Base-by-base conservation (phyloP, 1,140 invertebrate genomes). In the Parasteatoda tepidariorum region DNA sequence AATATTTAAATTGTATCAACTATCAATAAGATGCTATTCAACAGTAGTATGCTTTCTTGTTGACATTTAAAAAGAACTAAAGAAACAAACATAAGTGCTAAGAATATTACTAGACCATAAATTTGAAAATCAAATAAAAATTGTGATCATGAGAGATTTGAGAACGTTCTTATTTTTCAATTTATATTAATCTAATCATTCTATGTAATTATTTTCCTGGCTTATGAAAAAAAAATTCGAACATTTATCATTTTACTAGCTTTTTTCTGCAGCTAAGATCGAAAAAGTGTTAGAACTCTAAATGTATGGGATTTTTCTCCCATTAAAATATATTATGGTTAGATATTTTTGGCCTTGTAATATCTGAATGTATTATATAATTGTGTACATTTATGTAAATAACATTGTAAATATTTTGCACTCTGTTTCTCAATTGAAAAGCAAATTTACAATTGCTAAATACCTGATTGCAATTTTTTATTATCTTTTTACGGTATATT, bases 311-410 rank as follows among this genome's bases (percentile, higher is more conserved):
- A 75, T 59, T 75, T 22, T 74, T 62, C 61, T 55, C 57, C 73
- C 38, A 13, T 33, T 31, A 31, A 30, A 59, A 59, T 66, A 66
- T 62, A 18, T 13, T 26, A 38, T 34, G 13, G 28, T 38, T 61
- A 13, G 34, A 55, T 24, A 24, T 59, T 31, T 59, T 73, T 71
- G 30, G 68, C 48, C 57, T 62, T 62, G 22, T 26, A 75, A 38
- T 13, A 75, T 75, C 57, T 75, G 28, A 31, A n/a, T 34, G 54
- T 74, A 74, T 74, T 75, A 38, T 75, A 75, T 48, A 61, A 18
- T 48, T 66, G 18, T 66, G 31, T 33, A 66, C 33, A 66, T 75
- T 75, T 75, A 61, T 75, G 73, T 75, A 75, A 75, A 75, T 48
- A 48, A 48, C 38, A 13, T 75, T 61, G 73, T 75, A 75, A 38